A percentile compares a stretch with the other conserved stretches of the same genome.
Evolutionary conservation across 2,888 invertebrate species (phyloP).

Genomic region (Amiota mariae): DNA sequence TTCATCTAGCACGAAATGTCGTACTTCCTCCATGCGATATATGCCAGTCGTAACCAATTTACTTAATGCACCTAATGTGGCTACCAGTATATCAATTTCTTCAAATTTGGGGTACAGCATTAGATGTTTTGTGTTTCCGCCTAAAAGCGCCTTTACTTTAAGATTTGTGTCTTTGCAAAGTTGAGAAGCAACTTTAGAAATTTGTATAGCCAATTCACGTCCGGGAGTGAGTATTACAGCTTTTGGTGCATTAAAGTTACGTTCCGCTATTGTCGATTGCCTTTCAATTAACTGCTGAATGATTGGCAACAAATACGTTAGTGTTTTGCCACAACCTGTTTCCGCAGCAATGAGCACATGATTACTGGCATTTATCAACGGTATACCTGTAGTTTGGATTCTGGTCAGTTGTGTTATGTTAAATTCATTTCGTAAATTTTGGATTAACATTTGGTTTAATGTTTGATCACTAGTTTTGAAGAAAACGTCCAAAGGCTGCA

Average conservation of each 20-base stretch:
- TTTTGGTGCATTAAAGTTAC: slow-evolving; percentile 81
- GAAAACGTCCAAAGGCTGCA: slow-evolving; percentile 75
- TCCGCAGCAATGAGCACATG: slow-evolving; percentile 90
- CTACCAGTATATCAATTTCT: slow-evolving; percentile 83
- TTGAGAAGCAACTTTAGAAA: slow-evolving; percentile 78
- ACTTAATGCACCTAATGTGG: slow-evolving; percentile 84
- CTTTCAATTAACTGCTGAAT: slow-evolving; percentile 79
- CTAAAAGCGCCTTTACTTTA: slow-evolving; percentile 79
- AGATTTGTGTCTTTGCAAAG: slow-evolving; percentile 76
- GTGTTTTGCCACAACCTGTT: slow-evolving; percentile 96
- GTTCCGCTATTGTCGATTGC: slow-evolving; percentile 58
- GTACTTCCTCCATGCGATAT: slow-evolving; percentile 80
- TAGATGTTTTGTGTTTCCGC: slow-evolving; percentile 82
- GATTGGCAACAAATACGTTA: slow-evolving; percentile 89
- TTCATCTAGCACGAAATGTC: slow-evolving; percentile 91
- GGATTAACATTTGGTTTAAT: slow-evolving; percentile 72
- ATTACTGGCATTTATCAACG: slow-evolving; percentile 78
- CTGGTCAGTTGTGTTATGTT: slow-evolving; percentile 78
- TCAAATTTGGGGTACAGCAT: slow-evolving; percentile 82
- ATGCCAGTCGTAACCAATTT: slow-evolving; percentile 84
- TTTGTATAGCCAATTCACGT: slow-evolving; percentile 82
- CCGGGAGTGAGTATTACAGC: slow-evolving; percentile 88
- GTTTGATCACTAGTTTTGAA: slow-evolving; percentile 68
- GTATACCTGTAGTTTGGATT: slow-evolving; percentile 82
- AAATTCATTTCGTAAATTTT: slow-evolving; percentile 76